phyloP scores from a whole-genome alignment of 1,140 invertebrate genomes.

The Grapholita molesta region DNA sequence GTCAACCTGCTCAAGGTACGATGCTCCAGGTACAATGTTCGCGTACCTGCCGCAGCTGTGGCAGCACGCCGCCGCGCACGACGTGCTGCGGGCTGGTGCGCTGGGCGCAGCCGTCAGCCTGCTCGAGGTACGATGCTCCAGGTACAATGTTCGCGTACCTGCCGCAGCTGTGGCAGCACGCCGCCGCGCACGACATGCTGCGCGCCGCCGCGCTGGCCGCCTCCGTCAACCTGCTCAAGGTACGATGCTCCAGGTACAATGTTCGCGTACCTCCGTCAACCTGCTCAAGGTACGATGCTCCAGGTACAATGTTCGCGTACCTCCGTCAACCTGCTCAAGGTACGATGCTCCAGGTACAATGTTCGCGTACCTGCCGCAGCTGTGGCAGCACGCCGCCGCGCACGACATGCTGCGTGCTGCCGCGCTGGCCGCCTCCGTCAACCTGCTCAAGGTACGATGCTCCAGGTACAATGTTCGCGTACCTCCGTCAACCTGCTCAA shows the following conservation, averaged over 20 bases:
- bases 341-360: slow-evolving; percentile 84
- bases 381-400: slow-evolving; percentile 92
- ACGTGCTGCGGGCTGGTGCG: slow-evolving; percentile 93
- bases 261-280: slow-evolving; percentile 81
- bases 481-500: slow-evolving; percentile 88
- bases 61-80: slow-evolving; percentile 89
- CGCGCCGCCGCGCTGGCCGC: slow-evolving; percentile 92
- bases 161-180: slow-evolving; percentile 88
- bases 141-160: slow-evolving; percentile 90
- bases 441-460: slow-evolving; percentile 84
- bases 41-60: slow-evolving; percentile 89
- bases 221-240: slow-evolving; percentile 81
- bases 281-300: slow-evolving; percentile 80
- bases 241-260: slow-evolving; percentile 84
- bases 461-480: slow-evolving; percentile 44
- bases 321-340: slow-evolving; percentile 81
- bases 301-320: slow-evolving; percentile 82
- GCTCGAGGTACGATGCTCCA: slow-evolving; percentile 80
- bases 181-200: slow-evolving; percentile 86
- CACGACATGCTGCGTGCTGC: slow-evolving; percentile 96
- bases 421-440: slow-evolving; percentile 91
- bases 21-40: slow-evolving; percentile 45
- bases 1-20: slow-evolving; percentile 87
- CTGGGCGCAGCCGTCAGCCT: slow-evolving; percentile 89
- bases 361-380: slow-evolving; percentile 86